These are phyloP conservation scores for Brachycybe producta DNA, from an alignment of 2,888 invertebrate genomes.

Conservation along the genomic window DNA sequence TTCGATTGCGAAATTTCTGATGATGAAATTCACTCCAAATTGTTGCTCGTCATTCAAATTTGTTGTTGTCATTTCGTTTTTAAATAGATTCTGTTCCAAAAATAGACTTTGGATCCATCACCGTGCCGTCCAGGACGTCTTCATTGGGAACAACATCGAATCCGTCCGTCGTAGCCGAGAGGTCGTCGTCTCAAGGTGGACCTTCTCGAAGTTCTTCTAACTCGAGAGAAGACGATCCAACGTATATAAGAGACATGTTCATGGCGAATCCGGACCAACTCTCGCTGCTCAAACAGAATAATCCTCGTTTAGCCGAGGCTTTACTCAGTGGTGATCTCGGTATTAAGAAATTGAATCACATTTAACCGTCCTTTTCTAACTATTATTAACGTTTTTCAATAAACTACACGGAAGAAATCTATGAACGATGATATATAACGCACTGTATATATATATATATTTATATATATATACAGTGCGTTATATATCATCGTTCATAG, in stretches of 20 bases:
- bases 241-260: constrained; percentile 70
- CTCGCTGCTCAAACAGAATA: constrained; percentile 80
- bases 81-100: constrained; percentile 34
- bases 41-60: neutral
- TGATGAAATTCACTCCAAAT: no score
- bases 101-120: constrained; percentile 76
- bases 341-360: constrained; percentile 24
- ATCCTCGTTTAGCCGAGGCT: constrained; percentile 83
- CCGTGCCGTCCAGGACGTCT: constrained; percentile 48
- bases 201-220: constrained; percentile 28
- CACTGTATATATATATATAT: no score
- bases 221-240: constrained; percentile 59
- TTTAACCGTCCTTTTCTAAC: neutral
- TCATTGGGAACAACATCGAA: constrained; percentile 3
- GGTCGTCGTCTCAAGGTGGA: neutral
- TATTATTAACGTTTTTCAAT: neutral
- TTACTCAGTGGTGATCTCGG: constrained; percentile 66
- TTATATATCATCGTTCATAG: no score
- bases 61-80: neutral
- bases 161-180: neutral
- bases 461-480: no score
- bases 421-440: no score
- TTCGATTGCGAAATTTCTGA: neutral
- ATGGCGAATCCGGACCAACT: constrained; percentile 80
- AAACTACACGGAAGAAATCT: no score